Evolutionary conservation across 2,113 vertebrate species (phyloP).

Genomic region (Lepisosteus oculatus): DNA sequence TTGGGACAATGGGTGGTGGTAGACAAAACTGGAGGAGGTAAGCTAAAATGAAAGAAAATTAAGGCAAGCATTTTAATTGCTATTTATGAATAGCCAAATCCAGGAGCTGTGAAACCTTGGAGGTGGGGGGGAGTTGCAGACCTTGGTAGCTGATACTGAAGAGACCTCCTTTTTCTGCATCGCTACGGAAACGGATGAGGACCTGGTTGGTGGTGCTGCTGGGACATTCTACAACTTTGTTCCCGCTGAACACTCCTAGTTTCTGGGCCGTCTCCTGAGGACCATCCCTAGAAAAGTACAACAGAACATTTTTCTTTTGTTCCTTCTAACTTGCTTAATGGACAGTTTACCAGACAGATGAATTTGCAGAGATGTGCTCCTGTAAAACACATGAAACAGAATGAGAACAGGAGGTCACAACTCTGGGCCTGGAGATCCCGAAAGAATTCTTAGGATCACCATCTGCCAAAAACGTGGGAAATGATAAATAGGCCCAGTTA

Average conservation of each 20-base stretch:
- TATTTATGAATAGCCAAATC: no score
- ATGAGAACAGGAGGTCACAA: no score
- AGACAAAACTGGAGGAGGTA: constrained; percentile 90
- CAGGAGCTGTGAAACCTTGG: neutral
- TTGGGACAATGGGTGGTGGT: constrained; percentile 84
- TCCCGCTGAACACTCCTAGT: constrained; percentile 87
- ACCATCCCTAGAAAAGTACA: constrained; percentile 76
- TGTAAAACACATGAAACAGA: no score
- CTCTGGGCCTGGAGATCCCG: no score
- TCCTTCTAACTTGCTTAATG: no score
- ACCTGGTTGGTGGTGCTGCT: constrained; percentile 92
- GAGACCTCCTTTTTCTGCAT: constrained; percentile 80
- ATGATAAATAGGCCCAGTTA: no score
- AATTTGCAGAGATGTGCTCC: no score
- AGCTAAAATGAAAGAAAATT: constrained; percentile 59
- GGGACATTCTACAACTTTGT: constrained; percentile 75
- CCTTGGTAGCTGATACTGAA: constrained; percentile 85
- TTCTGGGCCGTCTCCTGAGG: constrained; percentile 83
- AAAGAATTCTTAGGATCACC: no score
- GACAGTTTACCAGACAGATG: no score
- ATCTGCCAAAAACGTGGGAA: no score
- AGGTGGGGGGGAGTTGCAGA: constrained; percentile 44
- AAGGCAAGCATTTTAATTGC: neutral
- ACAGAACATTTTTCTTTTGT: no score
- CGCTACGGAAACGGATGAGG: constrained; percentile 86